Evolutionary conservation across 2,113 vertebrate species (phyloP), one percentile per base, ranked within the genome.

Genomic region (Coptodon rendalli): DNA sequence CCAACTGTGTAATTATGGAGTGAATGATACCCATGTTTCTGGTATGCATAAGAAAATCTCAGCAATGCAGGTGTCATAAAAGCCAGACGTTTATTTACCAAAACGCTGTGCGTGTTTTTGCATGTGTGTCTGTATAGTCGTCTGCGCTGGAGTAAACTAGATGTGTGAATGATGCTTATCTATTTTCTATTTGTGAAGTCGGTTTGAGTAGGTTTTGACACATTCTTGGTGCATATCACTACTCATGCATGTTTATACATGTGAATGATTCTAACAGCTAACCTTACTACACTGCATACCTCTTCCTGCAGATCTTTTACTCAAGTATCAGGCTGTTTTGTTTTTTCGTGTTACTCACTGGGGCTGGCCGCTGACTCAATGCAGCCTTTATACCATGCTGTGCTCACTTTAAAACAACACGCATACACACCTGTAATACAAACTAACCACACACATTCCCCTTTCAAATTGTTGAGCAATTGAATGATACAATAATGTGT

Each of bases 1-100:
- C 82, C 91, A 89, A 82, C 86, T 90, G 88, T 91, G 87, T 94
- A 89, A 95, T 95, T 92, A 94, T 43, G 56, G 86, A 81, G 86
- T 87, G 92, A 82, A 92, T 93, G 83, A 92, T 80, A 92, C 76
- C 66, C 27, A 9, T 56, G 80, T 61, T 86, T 85, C 80, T 63
- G 90, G 83, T 54, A 84, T 88, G 90, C 29, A 59, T 19, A 17
- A 6, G 57, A 63, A 89, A 92, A 93, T 93, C 85, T 92, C 90
- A 91, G 87, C 87, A 84, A 93, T 90, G 89, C 91, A 89, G 87
- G 84, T 73, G 86, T 81, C 48, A 9, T 73, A 80, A 89, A 87
- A 86, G 36, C 59, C 27, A 24, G n/a, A 48, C 6, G 17, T 88
- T 53, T 91, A 86, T 91, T 91, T 85, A 82, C 82, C 8, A 2